Evolutionary conservation across 2,888 invertebrate species (phyloP).

Genomic region (Drosophila vallismaia): DNA sequence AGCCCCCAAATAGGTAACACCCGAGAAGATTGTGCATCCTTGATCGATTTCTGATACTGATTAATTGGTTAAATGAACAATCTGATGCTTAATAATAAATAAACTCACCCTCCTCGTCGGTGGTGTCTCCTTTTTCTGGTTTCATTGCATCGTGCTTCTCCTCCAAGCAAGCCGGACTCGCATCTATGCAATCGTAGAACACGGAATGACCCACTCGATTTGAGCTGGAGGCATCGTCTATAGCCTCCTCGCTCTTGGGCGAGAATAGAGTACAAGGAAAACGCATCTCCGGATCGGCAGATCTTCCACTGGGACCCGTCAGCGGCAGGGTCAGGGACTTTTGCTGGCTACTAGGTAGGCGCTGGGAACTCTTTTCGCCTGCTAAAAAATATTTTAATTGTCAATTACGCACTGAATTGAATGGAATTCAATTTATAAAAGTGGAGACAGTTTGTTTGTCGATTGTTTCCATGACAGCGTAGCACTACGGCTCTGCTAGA

Average conservation of each 20-base stretch:
- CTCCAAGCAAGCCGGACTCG: conserved; percentile 80
- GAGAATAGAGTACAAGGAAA: conserved; percentile 62
- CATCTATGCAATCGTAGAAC: conserved; percentile 84
- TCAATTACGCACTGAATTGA: conserved; percentile 51
- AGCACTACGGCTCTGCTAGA: conserved; percentile 36
- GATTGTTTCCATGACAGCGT: conserved; percentile 65
- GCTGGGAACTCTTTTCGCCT: conserved; percentile 63
- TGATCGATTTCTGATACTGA: conserved; percentile 93
- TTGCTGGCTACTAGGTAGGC: conserved; percentile 50
- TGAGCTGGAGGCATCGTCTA: conserved; percentile 75
- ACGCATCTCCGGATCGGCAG: conserved; percentile 61
- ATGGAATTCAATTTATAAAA: conserved; percentile 30
- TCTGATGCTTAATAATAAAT: too few species aligned
- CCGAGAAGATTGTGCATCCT: conserved; percentile 95
- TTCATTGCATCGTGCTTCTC: conserved; percentile 93
- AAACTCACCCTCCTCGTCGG: conserved; percentile 89
- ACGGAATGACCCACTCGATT: conserved; percentile 84
- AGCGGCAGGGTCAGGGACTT: conserved; percentile 81
- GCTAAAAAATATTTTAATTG: conserved; percentile 65
- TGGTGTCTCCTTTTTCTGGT: conserved; percentile 88
- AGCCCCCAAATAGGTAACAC: conserved; percentile 96
- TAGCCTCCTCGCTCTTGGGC: conserved; percentile 64
- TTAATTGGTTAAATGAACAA: background rate
- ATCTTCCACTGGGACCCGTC: conserved; percentile 63
- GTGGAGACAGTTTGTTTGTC: conserved; percentile 51